Evolutionary conservation across 2,113 vertebrate species (phyloP), one percentile per base, ranked within the genome.

Genomic region (Orthonyx spaldingii): DNA sequence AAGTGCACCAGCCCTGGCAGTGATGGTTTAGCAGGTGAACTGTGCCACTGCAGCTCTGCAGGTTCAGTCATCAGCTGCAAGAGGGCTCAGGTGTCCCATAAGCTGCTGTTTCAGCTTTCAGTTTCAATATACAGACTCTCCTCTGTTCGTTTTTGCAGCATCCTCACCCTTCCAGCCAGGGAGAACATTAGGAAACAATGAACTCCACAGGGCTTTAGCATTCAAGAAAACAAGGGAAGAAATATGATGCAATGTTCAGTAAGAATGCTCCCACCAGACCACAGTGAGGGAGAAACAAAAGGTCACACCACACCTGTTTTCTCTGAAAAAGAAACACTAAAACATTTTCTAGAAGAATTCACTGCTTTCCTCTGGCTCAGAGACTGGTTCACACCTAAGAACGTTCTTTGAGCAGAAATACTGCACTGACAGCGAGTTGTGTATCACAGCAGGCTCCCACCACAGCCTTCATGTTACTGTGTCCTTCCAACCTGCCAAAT

Each of bases 231-330:
- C 90, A 90, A 66, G 71, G 27, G 44, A 65, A 80, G 89, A 37
- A 86, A 39, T 52, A 74, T 70, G 60, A 92, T 50, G 7, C 14
- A 78, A 57, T 20, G 11, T 32, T 82, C 52, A 66, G 77, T 17
- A 60, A 70, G 50, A 92, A 65, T 0, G 21, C 61, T 96, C 93
- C 87, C 93, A 59, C 56, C 49, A 70, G 85, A 66, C 71, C 75
- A 80, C 30, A 53, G 33, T 0, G 19, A 22, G 27, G 24, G 32
- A 28, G 47, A 41, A 87, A 83, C 44, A 84, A 71, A 83, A 92
- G 91, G 72, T 84, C 93, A 89, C 13, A 70, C 28, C 26, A 3
- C 70, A 89, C 91, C 90, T 96, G 65, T 57, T 94, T 92, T 89
- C 81, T 42, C 87, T 1, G 24, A 60, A 90, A 89, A 76, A 86